Base-by-base conservation (phyloP, 2,888 invertebrate genomes). In the Aricia artaxerxes region DNA sequence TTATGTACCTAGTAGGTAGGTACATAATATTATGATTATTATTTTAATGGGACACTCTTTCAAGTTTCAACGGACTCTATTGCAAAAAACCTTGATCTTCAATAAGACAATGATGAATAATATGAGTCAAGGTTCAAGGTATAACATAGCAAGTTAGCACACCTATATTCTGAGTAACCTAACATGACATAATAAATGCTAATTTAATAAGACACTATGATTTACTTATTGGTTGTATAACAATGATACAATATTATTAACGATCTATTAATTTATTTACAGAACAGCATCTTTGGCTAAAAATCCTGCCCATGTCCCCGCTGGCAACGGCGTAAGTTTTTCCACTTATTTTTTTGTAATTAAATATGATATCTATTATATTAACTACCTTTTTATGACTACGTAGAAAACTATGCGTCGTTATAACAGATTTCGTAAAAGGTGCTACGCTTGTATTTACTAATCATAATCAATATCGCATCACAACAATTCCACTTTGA, bases 271-370 rank as follows among this genome's bases (percentile, higher is more conserved):
- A 6, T 44, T 44, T 49, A 49, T 86, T 92, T 86, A 73, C 90
- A 96, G 96, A 80, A 96, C 96, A 6, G 89, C 93, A 6, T 92
- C 91, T 75, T 87, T 96, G 40, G 92, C 93, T 1, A 90, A 88
- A 78, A 94, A 95, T 82, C 92, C 91, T 38, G 87, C 91, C 1
- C 91, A 94, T 49, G 86, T 95, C 6, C 95, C 95, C 1, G 85
- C 88, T 80, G 95, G 96, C 69, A 96, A 96, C 85, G 96, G 95
- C 81, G 96, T 96, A 89, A 95, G 95, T 49, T 9, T 49, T 49
- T 49, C 2, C 11, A 49, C 2, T 92, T 87, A n/a, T 3, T 57
- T 60, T 24, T 69, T 80, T 72, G 3, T 73, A 6, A 16, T 61
- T 60, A n/a, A n/a, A 61, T 61, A n/a, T 6, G 0, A 57, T 57